Evolutionary conservation across 2,113 vertebrate species (phyloP), one percentile per base, ranked within the genome.

Genomic region (Odobenus rosmarus): DNA sequence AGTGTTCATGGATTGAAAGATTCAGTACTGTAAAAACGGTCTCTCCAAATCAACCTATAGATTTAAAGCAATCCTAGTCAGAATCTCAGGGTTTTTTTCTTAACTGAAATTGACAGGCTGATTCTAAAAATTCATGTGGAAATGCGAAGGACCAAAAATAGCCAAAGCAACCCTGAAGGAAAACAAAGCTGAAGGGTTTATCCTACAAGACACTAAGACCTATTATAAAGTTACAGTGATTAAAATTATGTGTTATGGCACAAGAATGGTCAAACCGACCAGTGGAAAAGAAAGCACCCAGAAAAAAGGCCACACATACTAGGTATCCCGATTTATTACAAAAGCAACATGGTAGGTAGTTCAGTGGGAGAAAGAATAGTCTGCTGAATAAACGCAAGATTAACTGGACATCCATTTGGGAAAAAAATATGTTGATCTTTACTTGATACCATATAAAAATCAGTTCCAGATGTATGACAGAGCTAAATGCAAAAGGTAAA

Each of bases 11-110:
- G 49, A 53, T 72, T 86, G 36, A 59, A 95, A 86, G 67, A 90
- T 39, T 82, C 69, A 64, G 61, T 86, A 88, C 24, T 57, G 15
- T 74, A 87, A 82, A 95, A 80, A 83, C 55, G n/a, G 67, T 82
- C 82, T 90, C 46, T 46, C 33, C 4, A 57, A 53, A 80, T 42
- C 83, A 72, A 93, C 31, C 33, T 62, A 26, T 13, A 90, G 57
- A 90, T 87, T 87, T 57, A 90, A 87, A 87, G 46, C 21, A 93
- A 93, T 72, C 49, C n/a, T 31, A 86, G 49, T 93, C 80, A 86
- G 82, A 85, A 87, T 69, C 49, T 81, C 49, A 64, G 24, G 71
- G 62, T 64, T 79, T 59, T 53, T 13, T 79, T 24, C 49, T 81
- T 28, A 61, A 71, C 21, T 71, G 79, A 90, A 81, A 81, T 72